Evolutionary conservation across 2,888 invertebrate species (phyloP).

Genomic region (Fragum fragum): DNA sequence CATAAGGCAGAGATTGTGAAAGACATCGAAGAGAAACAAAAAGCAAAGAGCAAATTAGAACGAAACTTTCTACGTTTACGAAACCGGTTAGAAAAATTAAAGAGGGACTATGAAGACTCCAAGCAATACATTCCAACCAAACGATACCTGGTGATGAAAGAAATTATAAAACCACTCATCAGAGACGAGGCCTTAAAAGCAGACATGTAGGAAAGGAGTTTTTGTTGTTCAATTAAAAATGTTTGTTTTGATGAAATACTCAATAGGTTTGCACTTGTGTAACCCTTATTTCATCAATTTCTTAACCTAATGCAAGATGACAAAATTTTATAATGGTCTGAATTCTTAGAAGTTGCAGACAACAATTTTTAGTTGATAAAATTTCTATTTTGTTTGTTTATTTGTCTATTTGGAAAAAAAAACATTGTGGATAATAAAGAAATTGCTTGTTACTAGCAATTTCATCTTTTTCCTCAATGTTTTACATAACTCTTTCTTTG

Average conservation of each 20-base stretch:
- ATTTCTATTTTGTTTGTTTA: too few species aligned
- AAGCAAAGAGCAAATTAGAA: conserved; percentile 58
- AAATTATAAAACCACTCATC: conserved; percentile 93
- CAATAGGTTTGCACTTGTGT: neutral
- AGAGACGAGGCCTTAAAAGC: conserved; percentile 57
- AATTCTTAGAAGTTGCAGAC: too few species aligned
- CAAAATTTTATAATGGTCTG: too few species aligned
- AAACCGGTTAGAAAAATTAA: conserved; percentile 77
- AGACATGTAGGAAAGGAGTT: conserved; percentile 17
- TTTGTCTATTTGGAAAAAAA: too few species aligned
- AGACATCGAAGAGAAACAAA: conserved; percentile 64
- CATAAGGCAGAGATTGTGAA: conserved; percentile 65
- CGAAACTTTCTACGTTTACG: conserved; percentile 58
- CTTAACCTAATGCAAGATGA: too few species aligned
- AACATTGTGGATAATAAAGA: too few species aligned
- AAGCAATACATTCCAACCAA: conserved; percentile 98
- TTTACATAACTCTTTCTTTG: too few species aligned
- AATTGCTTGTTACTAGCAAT: too few species aligned
- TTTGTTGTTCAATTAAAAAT: neutral
- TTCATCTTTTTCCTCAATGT: too few species aligned
- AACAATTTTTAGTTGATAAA: too few species aligned
- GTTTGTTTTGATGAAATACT: neutral
- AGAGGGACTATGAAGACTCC: conserved; percentile 94
- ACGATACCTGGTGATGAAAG: conserved; percentile 97
- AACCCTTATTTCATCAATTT: too few species aligned